These are phyloP conservation scores for Akabosia matsudoensis DNA, from an alignment of 1,140 invertebrate species.

Conservation along the genomic window DNA sequence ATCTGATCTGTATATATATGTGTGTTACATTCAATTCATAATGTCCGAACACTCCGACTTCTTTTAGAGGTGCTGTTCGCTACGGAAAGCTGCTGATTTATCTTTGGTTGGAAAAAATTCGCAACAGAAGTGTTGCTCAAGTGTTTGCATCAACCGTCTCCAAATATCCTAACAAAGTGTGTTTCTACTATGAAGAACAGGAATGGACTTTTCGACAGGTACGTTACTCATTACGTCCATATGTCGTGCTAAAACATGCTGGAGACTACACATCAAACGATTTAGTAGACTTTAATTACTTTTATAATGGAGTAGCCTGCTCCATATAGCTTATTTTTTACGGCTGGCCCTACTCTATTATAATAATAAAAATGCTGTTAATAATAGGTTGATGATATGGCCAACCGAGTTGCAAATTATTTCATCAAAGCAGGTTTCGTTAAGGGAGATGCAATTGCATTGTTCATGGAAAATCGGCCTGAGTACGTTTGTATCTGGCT, in stretches of 20 bases:
- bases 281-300: too few relatives aligned
- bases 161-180: slow-evolving; percentile 73
- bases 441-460: slow-evolving; percentile 63
- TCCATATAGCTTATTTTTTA: too few relatives aligned
- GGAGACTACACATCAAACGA: too few relatives aligned
- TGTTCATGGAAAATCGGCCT: slow-evolving; percentile 64
- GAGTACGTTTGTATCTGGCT: slow-evolving; percentile 65
- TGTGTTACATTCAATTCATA: neutral
- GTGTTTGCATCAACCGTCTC: slow-evolving; percentile 68
- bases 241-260: too few relatives aligned
- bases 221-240: too few relatives aligned
- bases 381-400: slow-evolving; percentile 59
- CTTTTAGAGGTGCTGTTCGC: neutral
- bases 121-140: slow-evolving; percentile 67
- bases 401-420: slow-evolving; percentile 60
- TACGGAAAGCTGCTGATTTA: neutral
- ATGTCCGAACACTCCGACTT: neutral
- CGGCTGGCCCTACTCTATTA: too few relatives aligned
- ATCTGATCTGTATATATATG: neutral
- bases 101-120: slow-evolving; percentile 61
- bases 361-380: too few relatives aligned
- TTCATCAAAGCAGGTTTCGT: slow-evolving; percentile 57
- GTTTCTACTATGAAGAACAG: slow-evolving; percentile 72
- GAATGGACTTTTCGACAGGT: slow-evolving; percentile 78
- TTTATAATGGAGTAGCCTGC: too few relatives aligned